phyloP scores from a whole-genome alignment of 2,797 vertebrate genomes.

The Darevskia mixta region DNA sequence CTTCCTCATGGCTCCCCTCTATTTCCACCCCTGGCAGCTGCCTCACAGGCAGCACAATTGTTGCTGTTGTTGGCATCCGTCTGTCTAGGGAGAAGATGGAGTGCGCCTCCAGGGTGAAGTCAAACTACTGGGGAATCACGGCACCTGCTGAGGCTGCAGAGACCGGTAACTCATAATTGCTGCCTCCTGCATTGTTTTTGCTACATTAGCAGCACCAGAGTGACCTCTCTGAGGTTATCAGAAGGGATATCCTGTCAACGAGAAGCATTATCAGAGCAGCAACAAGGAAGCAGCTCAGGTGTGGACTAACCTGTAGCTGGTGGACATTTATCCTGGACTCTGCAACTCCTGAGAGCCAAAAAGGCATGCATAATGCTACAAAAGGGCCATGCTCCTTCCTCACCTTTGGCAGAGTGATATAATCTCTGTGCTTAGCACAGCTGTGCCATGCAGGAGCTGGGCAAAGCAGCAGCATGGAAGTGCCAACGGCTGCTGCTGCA shows the following conservation, averaged over 20 bases:
- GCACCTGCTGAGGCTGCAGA: too few species aligned
- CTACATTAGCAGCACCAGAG: too few species aligned
- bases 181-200: too few species aligned
- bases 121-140: too few species aligned
- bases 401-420: neutral
- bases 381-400: neutral
- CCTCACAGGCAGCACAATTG: too few species aligned
- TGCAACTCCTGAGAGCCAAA: neutral
- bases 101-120: too few species aligned
- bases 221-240: neutral
- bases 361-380: neutral
- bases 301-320: neutral
- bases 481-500: neutral
- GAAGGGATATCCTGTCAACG: neutral
- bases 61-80: too few species aligned
- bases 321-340: neutral
- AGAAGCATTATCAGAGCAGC: neutral
- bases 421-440: neutral
- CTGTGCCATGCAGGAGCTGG: neutral
- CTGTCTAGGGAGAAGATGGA: too few species aligned
- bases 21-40: too few species aligned
- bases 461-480: neutral
- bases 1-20: too few species aligned
- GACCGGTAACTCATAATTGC: too few species aligned
- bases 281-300: neutral